Evolutionary conservation across 2,888 invertebrate genomes (phyloP).

Genomic region (Drosophila antonietae): DNA sequence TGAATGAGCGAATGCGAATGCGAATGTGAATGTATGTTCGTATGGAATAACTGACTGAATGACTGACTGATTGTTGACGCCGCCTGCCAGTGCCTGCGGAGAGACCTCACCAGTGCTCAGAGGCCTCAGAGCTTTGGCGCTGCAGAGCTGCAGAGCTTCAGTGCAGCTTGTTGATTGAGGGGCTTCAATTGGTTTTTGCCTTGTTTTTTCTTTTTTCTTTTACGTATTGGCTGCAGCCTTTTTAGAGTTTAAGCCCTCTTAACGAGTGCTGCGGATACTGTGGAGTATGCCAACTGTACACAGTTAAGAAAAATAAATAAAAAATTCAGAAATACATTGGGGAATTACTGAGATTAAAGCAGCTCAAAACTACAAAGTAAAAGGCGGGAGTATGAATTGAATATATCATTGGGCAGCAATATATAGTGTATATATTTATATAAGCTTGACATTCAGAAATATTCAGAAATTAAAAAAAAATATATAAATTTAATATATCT

Average conservation of each 20-base stretch:
- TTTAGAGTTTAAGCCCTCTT: constrained; percentile 33
- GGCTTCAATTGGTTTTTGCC: constrained; percentile 55
- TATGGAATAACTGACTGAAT: constrained; percentile 29
- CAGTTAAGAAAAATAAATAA: neutral
- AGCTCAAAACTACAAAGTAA: neutral
- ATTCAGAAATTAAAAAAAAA: too few relatives aligned
- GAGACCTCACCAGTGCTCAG: neutral
- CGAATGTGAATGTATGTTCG: constrained; percentile 12
- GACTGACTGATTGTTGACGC: constrained; percentile 59
- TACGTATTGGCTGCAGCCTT: constrained; percentile 31
- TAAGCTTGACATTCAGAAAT: too few relatives aligned
- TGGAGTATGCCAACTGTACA: constrained; percentile 24
- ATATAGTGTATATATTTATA: neutral
- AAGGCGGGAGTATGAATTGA: neutral
- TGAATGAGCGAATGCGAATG: constrained; percentile 29
- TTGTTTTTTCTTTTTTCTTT: neutral
- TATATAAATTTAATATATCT: too few relatives aligned
- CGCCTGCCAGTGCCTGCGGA: constrained; percentile 25
- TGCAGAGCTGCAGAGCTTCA: constrained; percentile 15
- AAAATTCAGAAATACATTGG: neutral
- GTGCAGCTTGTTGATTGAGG: constrained; percentile 51
- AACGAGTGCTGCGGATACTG: constrained; percentile 24
- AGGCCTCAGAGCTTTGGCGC: constrained; percentile 5
- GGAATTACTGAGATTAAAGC: neutral
- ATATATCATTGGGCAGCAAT: neutral